A percentile compares a stretch with the other conserved stretches of the same genome.
Evolutionary conservation across 2,888 invertebrate species (phyloP).

Genomic region (Meliscaeva auricollis): DNA sequence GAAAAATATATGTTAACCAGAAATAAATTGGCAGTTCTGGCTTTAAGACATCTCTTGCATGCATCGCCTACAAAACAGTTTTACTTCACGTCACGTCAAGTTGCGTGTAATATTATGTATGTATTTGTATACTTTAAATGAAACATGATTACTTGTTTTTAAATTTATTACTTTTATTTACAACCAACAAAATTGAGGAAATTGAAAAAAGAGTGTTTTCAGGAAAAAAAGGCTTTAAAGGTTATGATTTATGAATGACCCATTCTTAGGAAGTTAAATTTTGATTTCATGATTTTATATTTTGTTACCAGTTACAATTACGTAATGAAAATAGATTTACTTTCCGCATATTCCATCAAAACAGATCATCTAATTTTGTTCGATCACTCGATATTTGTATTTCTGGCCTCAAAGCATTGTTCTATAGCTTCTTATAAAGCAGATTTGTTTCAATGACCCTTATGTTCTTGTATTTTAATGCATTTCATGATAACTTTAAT

Average conservation of each 20-base stretch:
- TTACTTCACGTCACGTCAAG: slow-evolving; percentile 25
- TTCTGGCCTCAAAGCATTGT: too few species aligned
- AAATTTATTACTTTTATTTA: not conserved
- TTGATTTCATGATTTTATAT: too few species aligned
- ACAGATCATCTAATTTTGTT: too few species aligned
- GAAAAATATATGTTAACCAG: slow-evolving; percentile 41
- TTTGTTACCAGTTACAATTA: too few species aligned
- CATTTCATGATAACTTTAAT: too few species aligned
- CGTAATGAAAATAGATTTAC: too few species aligned
- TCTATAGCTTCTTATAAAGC: too few species aligned
- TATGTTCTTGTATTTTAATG: too few species aligned
- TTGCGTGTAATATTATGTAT: slow-evolving; percentile 1
- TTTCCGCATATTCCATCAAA: too few species aligned
- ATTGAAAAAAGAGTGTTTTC: not conserved
- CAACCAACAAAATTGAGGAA: not conserved
- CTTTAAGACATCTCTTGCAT: slow-evolving; percentile 44
- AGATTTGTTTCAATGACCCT: too few species aligned
- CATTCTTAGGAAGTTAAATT: too few species aligned
- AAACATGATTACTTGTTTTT: slow-evolving; percentile 19
- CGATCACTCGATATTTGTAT: too few species aligned
- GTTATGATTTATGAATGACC: not conserved
- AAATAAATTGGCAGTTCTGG: slow-evolving; percentile 22
- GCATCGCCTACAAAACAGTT: slow-evolving; percentile 45
- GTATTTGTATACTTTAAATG: not conserved
- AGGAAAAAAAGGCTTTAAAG: not conserved